phyloP scores from a whole-genome alignment of 2,113 vertebrate genomes.

The Phylloscopus whistleri region DNA sequence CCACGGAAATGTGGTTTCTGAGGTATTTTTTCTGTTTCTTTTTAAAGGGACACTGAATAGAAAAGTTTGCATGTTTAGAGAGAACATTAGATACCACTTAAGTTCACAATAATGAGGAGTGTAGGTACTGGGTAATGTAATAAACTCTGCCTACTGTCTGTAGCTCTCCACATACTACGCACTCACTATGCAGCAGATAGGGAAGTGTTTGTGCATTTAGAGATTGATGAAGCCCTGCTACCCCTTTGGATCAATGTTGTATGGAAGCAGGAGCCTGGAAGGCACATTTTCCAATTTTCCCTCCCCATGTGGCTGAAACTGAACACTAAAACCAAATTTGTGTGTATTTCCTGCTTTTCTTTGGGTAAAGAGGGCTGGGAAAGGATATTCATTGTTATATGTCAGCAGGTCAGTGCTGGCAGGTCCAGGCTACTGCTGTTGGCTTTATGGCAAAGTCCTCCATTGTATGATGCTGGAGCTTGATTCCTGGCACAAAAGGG shows the following conservation, averaged over 20 bases:
- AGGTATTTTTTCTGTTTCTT: not conserved
- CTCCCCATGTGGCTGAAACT: not conserved
- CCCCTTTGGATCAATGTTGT: not conserved
- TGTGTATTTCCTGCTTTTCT: not conserved
- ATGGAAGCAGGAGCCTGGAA: not conserved
- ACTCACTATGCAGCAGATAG: not conserved
- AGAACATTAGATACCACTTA: not conserved
- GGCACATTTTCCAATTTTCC: not conserved
- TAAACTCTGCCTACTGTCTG: not conserved
- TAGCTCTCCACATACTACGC: not conserved
- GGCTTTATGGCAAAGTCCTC: not conserved
- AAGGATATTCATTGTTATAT: not conserved
- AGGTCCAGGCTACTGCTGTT: conserved; percentile 12
- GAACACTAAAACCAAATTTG: not conserved
- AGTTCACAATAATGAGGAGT: not conserved
- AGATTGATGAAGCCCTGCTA: not conserved
- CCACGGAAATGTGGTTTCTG: not conserved
- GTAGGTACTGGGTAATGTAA: not conserved
- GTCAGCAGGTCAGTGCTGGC: conserved; percentile 30
- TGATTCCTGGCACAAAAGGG: conserved; percentile 5
- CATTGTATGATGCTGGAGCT: not conserved
- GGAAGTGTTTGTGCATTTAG: not conserved
- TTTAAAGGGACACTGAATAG: not conserved
- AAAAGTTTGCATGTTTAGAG: not conserved
- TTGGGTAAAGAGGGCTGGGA: not conserved